These are phyloP conservation scores for Corythornis cristatus DNA, from an alignment of 2,113 vertebrate genomes.

Conservation along the genomic window DNA sequence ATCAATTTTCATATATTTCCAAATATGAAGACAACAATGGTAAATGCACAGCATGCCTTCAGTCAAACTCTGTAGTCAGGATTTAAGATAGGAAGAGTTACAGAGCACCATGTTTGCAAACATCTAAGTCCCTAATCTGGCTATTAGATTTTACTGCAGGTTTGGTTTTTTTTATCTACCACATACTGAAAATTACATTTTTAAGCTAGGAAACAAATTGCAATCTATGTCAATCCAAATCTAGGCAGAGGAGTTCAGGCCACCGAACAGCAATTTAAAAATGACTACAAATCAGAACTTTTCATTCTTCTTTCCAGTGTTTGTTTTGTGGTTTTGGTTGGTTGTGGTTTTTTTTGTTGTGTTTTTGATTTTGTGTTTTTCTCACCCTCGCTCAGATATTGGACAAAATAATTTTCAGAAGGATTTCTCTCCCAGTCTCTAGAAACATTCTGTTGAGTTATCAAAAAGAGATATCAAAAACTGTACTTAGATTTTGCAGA, in stretches of 20 bases:
- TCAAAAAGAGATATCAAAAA: not conserved
- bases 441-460: not conserved
- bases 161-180: not conserved
- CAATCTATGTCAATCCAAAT: not conserved
- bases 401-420: not conserved
- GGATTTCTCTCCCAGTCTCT: not conserved
- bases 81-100: not conserved
- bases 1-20: not conserved
- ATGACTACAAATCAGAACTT: not conserved
- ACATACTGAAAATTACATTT: not conserved
- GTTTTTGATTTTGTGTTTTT: not conserved
- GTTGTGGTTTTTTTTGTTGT: too few species aligned
- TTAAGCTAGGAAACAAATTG: not conserved
- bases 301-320: not conserved
- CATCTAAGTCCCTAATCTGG: not conserved
- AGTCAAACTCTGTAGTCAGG: not conserved
- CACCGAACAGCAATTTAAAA: not conserved
- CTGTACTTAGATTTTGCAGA: not conserved
- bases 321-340: not conserved
- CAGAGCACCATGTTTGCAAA: not conserved
- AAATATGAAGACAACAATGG: not conserved
- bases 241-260: not conserved
- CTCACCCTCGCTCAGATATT: not conserved
- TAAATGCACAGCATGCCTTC: not conserved
- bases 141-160: not conserved